Evolutionary conservation across 2,113 vertebrate genomes (phyloP), one percentile per base, ranked within the genome.

Genomic region (Calidris pugnax): DNA sequence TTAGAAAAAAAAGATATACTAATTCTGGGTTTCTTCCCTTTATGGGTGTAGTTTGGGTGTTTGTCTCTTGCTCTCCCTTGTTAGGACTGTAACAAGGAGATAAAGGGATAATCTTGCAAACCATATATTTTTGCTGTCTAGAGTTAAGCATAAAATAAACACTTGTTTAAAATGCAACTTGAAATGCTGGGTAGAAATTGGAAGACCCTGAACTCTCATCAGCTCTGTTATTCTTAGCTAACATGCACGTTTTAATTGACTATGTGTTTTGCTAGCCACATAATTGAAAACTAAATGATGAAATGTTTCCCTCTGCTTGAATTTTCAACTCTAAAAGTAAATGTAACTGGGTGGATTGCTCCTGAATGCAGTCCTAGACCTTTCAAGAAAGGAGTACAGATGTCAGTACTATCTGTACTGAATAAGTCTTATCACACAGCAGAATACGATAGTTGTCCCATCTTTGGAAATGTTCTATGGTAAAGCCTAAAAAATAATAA

Each of bases 41-140:
- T 37, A 84, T 73, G 67, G 35, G 33, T 68, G 41, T 96, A 48
- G 24, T 24, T 35, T 63, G 74, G 12, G 32, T 85, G 10, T 88
- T 82, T 77, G 78, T 79, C 66, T 68, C 45, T 55, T 60, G 60
- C 47, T 37, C 17, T 79, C 56, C 27, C 48, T 77, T 62, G 17
- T 90, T 64, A 83, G 55, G 69, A 35, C 95, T 97, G 97, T 55
- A 66, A 10, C 21, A 56, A 75, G 24, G 67, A 96, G 97, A 97
- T 97, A 97, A 96, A 95, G 64, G 71, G 74, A 73, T 96, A 84
- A 96, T 95, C 97, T 96, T 14, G 11, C n/a, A 85, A 81, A 76
- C 57, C 47, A 59, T 73, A 2, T 39, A 50, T 66, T 85, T 95
- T 86, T 95, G 67, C 63, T 77, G 0, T 57, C 41, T 48, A 48